A percentile compares a stretch with the other conserved stretches of the same genome.
phyloP scores from a whole-genome alignment of 2,113 vertebrate genomes.

The Pseudolaguvia tuberculata region DNA sequence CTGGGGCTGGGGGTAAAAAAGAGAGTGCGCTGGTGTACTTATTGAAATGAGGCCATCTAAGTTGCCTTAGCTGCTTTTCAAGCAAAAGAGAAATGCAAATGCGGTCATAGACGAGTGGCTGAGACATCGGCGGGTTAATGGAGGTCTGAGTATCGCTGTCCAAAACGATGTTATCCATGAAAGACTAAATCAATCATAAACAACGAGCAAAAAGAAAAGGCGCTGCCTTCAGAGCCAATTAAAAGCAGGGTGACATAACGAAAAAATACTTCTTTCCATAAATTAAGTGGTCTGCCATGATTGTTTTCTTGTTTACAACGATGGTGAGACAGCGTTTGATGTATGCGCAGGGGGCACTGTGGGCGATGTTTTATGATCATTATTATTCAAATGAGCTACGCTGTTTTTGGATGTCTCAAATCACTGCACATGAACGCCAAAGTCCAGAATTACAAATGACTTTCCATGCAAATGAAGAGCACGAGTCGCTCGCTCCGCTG shows the following conservation, averaged over 20 bases:
- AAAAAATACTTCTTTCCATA: constrained; percentile 59
- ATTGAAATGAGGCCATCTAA: constrained; percentile 51
- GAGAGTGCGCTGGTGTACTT: constrained; percentile 16
- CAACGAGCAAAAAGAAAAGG: constrained; percentile 54
- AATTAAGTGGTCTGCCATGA: constrained; percentile 68
- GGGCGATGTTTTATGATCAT: constrained; percentile 72
- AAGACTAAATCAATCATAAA: constrained; percentile 65
- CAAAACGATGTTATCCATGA: constrained; percentile 50
- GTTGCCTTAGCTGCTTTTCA: constrained; percentile 55
- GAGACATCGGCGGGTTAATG: constrained; percentile 54
- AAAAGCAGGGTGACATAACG: constrained; percentile 63
- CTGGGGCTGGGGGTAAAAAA: too few species aligned
- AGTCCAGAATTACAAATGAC: constrained; percentile 73
- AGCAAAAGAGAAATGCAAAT: constrained; percentile 57
- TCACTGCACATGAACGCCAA: constrained; percentile 73
- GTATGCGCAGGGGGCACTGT: constrained; percentile 60
- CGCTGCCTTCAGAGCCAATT: constrained; percentile 62
- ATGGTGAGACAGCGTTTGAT: constrained; percentile 70
- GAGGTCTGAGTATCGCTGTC: constrained; percentile 57
- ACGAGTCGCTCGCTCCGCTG: constrained; percentile 61
- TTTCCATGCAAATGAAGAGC: constrained; percentile 69
- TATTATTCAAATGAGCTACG: constrained; percentile 76
- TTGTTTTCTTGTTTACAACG: constrained; percentile 73
- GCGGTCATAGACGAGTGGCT: constrained; percentile 52
- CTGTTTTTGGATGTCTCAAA: constrained; percentile 76